Conservation (phyloP, 2,888 invertebrate genomes). For the Parnassius glacialis region DNA sequence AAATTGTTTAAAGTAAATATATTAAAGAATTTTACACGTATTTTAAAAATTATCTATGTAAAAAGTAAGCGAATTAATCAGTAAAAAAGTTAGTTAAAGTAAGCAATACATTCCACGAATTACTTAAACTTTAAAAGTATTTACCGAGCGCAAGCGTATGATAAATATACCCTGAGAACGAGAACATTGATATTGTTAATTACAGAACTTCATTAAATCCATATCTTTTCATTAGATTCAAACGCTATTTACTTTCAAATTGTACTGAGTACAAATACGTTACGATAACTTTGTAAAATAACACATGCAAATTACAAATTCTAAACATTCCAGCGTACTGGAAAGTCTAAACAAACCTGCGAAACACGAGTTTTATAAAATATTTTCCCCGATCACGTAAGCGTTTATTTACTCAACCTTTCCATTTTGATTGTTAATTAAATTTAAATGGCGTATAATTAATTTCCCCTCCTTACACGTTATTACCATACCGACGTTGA, state of each 20-base stretch:
- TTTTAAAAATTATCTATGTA: too few relatives aligned
- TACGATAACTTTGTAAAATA: background rate
- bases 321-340: conserved; percentile 28
- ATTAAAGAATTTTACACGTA: too few relatives aligned
- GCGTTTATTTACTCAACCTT: conserved; percentile 34
- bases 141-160: too few relatives aligned
- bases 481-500: conserved; percentile 29
- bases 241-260: background rate
- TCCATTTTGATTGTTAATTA: conserved; percentile 37
- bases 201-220: too few relatives aligned
- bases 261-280: background rate
- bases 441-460: conserved; percentile 36
- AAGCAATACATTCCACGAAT: too few relatives aligned
- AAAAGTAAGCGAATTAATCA: too few relatives aligned
- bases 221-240: background rate
- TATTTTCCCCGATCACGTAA: conserved; percentile 27
- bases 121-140: too few relatives aligned
- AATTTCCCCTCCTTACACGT: conserved; percentile 32
- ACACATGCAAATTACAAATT: conserved; percentile 16
- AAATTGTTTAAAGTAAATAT: too few relatives aligned
- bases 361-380: conserved; percentile 15
- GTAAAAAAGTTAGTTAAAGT: too few relatives aligned
- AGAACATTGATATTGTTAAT: too few relatives aligned
- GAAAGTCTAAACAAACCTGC: conserved; percentile 6
- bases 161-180: too few relatives aligned